These are phyloP conservation scores for Mirounga angustirostris DNA, from an alignment of 2,113 vertebrate species.

Conservation along the genomic window DNA sequence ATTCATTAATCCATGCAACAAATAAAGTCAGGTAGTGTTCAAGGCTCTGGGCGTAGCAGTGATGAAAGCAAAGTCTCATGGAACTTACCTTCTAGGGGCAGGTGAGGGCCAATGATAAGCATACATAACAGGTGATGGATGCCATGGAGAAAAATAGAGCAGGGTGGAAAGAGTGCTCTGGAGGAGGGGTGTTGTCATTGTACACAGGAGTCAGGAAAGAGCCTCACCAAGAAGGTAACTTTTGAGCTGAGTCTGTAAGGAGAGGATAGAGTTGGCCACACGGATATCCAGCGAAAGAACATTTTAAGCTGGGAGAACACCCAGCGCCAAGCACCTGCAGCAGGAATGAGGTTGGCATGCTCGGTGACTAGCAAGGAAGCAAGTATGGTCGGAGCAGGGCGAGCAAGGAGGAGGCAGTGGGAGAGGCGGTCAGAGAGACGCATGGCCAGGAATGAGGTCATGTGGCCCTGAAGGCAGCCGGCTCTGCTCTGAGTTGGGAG, in stretches of 20 bases:
- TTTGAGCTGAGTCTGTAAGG: not conserved
- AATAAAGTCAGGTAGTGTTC: accelerated
- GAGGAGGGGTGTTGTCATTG: not conserved
- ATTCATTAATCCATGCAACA: not conserved
- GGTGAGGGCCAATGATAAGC: not conserved
- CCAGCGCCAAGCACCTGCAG: not conserved
- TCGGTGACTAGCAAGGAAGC: not conserved
- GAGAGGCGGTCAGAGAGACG: not conserved
- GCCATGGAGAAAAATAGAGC: not conserved
- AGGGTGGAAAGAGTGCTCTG: too few relatives aligned
- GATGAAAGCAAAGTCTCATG: not conserved
- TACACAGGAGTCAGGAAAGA: not conserved
- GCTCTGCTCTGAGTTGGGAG: not conserved
- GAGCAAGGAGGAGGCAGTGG: not conserved
- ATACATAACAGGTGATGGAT: accelerated
- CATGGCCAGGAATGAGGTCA: accelerated
- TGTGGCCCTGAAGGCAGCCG: accelerated
- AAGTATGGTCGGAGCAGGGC: not conserved
- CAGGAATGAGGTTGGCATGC: not conserved
- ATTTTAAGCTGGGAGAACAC: not conserved
- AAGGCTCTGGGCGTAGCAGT: not conserved
- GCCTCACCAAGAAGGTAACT: not conserved
- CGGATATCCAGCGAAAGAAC: not conserved
- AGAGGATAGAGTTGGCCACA: not conserved
- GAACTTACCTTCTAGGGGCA: not conserved